A percentile compares a stretch with the other conserved stretches of the same genome.
These are phyloP conservation scores for Cerastoderma edule DNA, from an alignment of 2,888 invertebrate genomes.

Conservation along the genomic window DNA sequence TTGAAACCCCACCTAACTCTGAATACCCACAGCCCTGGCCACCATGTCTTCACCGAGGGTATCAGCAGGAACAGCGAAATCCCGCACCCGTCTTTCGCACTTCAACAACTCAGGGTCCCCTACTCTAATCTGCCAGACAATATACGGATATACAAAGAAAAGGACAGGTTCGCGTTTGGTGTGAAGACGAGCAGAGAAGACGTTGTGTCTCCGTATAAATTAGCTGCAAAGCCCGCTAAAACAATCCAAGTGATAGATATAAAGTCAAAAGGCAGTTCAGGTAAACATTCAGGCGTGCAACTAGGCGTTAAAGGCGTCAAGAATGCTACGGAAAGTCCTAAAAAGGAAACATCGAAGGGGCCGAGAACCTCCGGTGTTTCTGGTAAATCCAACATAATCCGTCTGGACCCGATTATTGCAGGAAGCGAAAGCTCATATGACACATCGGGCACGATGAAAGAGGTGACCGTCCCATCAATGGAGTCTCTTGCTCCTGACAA, in stretches of 20 bases:
- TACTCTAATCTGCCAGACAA: constrained; percentile 69
- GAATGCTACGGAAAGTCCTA: constrained; percentile 7
- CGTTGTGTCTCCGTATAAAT: constrained; percentile 43
- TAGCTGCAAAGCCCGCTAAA: constrained; percentile 40
- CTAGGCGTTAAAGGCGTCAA: constrained; percentile 8
- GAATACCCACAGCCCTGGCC: constrained; percentile 51
- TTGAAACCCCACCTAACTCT: constrained; percentile 47
- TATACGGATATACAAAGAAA: constrained; percentile 65
- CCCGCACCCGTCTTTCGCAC: constrained; percentile 58
- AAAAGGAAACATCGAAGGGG: not conserved
- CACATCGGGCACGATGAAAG: not conserved
- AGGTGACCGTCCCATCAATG: not conserved
- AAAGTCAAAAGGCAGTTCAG: not conserved
- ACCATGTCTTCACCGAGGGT: constrained; percentile 68
- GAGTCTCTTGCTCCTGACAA: constrained; percentile 33
- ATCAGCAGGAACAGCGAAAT: constrained; percentile 67
- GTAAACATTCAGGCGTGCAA: not conserved
- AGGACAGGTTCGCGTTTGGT: constrained; percentile 64
- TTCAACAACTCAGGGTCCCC: constrained; percentile 62
- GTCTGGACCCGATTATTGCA: constrained; percentile 36
- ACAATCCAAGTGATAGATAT: not conserved
- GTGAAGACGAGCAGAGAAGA: constrained; percentile 36
- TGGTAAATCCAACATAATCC: constrained; percentile 11
- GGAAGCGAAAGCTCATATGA: constrained; percentile 19
- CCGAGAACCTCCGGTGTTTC: not conserved